Evolutionary conservation across 1,140 invertebrate genomes (phyloP).

Genomic region (Nomia melanderi): DNA sequence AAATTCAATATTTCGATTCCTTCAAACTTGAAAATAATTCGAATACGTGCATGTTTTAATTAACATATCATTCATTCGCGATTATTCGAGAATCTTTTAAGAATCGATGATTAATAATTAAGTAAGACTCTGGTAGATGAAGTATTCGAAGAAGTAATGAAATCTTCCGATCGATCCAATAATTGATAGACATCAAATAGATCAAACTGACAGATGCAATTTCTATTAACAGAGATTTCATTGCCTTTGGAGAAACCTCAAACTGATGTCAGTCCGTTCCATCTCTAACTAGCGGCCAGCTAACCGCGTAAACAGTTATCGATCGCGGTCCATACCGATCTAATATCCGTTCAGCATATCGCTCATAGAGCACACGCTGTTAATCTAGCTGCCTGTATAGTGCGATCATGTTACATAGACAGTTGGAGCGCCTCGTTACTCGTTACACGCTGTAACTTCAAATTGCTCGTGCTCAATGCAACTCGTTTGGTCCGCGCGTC

Average conservation of each 20-base stretch:
- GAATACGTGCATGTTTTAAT: too few relatives aligned
- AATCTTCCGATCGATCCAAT: too few relatives aligned
- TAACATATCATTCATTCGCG: too few relatives aligned
- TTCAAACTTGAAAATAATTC: too few relatives aligned
- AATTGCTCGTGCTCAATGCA: background rate
- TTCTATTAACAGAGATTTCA: background rate
- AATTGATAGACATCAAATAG: background rate
- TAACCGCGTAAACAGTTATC: slow-evolving; percentile 30
- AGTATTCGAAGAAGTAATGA: too few relatives aligned
- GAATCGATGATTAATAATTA: too few relatives aligned
- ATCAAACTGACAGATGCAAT: background rate
- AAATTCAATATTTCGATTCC: too few relatives aligned
- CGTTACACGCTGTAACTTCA: background rate
- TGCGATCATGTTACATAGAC: background rate
- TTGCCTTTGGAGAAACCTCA: background rate
- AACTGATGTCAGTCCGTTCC: slow-evolving; percentile 12
- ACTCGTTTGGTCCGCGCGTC: background rate
- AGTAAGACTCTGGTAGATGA: too few relatives aligned
- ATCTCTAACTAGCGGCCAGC: background rate
- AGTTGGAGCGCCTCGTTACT: background rate
- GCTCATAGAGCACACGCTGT: background rate
- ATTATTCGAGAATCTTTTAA: too few relatives aligned
- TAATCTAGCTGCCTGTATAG: background rate
- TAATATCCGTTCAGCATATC: slow-evolving; percentile 13
- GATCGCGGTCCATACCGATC: slow-evolving; percentile 10